Conservation (phyloP, 2,797 vertebrate genomes). For the Molossus molossus region DNA sequence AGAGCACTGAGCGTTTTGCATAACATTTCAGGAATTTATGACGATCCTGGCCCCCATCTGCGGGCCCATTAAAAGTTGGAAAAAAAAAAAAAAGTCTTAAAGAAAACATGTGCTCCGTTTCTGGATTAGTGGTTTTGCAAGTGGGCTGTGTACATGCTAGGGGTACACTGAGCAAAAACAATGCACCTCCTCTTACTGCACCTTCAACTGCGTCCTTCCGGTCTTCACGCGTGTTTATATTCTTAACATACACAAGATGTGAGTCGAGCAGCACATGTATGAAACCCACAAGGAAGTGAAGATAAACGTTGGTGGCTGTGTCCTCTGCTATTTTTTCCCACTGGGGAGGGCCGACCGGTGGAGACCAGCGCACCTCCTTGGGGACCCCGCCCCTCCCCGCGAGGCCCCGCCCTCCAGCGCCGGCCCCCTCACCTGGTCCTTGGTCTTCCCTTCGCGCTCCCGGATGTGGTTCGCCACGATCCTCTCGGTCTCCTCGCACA, state of each 20-base stretch:
- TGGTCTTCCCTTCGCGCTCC: conserved; percentile 95
- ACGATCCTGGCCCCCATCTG: conserved; percentile 6
- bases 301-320: background rate
- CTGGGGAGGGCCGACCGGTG: background rate
- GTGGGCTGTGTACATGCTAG: background rate
- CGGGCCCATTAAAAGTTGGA: background rate
- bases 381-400: background rate
- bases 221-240: conserved; percentile 23
- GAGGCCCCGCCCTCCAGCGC: background rate
- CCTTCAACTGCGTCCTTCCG: conserved; percentile 45
- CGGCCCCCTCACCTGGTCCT: conserved; percentile 93
- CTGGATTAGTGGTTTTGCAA: conserved; percentile 17
- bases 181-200: background rate
- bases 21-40: conserved; percentile 38
- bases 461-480: conserved; percentile 94
- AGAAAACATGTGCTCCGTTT: conserved; percentile 30
- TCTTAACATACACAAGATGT: background rate
- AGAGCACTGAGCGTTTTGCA: conserved; percentile 11
- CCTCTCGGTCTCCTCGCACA: conserved; percentile 95
- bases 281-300: conserved; percentile 34
- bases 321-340: background rate
- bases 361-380: background rate
- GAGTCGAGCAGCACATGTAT: background rate
- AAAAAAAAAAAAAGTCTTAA: background rate
- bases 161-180: background rate